Base-by-base conservation (phyloP, 2,888 invertebrate species). In the Rotaria macrura region DNA sequence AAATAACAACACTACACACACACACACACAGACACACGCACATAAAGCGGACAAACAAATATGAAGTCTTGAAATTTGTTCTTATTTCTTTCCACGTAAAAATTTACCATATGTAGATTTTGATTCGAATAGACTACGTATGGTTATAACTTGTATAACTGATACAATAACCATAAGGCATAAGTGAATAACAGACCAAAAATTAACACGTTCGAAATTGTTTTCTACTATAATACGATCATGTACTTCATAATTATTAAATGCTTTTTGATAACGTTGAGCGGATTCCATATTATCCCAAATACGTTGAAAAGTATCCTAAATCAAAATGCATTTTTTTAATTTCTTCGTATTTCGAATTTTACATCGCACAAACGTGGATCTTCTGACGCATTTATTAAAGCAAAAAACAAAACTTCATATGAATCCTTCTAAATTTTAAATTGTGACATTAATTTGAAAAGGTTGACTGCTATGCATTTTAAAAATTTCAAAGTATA, bases 181-280 rank as follows among this genome's bases (percentile, higher is more conserved):
- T 65, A 95, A 93, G 89, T 95, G 94, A 47, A 95, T 90, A 34
- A 93, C 90, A 54, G 95, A 95, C 93, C 95, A 95, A 85, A 93
- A 91, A 89, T 95, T 95, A 0, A 96, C 95, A 87, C 94, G 93
- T 87, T 94, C 94, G 89, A 93, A 94, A 91, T 95, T 95, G 83
- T 94, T 93, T 89, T 95, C 95, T 2, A 94, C 94, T 4, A 94
- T 90, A 89, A 95, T 95, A 87, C 95, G 92, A 90, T 96, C 96
- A 49, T 95, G 91, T 0, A 95, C 94, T 90, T 96, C 95, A 88
- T 92, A 92, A 0, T 94, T 94, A 85, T 94, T 93, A 87, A 95
- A 92, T 85, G 89, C 85, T 85, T 89, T 89, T 88, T 91, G 91
- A 52, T 79, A 79, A 40, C 79, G 79, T 79, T 79, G 79, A 12